Evolutionary conservation across 2,113 vertebrate genomes (phyloP), one percentile per base, ranked within the genome.

Genomic region (Desmodus rotundus): DNA sequence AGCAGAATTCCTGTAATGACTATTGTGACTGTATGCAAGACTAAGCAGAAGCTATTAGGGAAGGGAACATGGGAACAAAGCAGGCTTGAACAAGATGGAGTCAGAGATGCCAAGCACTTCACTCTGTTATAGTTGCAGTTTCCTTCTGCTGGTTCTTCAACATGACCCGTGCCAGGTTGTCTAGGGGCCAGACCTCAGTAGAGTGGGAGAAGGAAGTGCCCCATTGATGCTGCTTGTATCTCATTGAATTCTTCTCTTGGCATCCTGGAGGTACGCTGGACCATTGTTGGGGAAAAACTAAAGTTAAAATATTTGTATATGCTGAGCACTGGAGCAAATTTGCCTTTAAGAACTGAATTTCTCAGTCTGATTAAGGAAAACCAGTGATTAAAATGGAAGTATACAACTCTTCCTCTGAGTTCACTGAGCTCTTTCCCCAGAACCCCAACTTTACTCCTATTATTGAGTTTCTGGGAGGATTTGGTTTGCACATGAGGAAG

Each of bases 71-170:
- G 11, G 41, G 28, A 83, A 33, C 28, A 83, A 45, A 45, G 80
- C 38, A 63, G 38, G 56, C 38, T 63, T 82, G 38, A 82, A 22
- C 38, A 82, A 45, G 56, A 33, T 63, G 56, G 26, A 63, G 10
- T 63, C 41, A 14, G 58, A 43, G 38, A 83, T 41, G 11, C 80
- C 26, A 7, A 83, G 11, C 80, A 63, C 14, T 33, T 83, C 56
- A 63, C 17, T 63, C 56, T 63, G 26, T 63, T 43, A 31, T 3
- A 82, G 26, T 24, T 81, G 9, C 33, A 77, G 15, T 61, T 54
- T 95, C 63, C 26, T 81, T 76, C n/a, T 67, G 31, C 26, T 67
- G 19, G 8, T 61, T 90, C 88, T 88, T 89, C 65, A 92, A 15
- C 56, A 47, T 68, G 22, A 83, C 7, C 8, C 58, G 22, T 6